These are phyloP conservation scores for Hyposmocoma kahamanoa DNA, from an alignment of 1,140 invertebrate species.

Conservation along the genomic window DNA sequence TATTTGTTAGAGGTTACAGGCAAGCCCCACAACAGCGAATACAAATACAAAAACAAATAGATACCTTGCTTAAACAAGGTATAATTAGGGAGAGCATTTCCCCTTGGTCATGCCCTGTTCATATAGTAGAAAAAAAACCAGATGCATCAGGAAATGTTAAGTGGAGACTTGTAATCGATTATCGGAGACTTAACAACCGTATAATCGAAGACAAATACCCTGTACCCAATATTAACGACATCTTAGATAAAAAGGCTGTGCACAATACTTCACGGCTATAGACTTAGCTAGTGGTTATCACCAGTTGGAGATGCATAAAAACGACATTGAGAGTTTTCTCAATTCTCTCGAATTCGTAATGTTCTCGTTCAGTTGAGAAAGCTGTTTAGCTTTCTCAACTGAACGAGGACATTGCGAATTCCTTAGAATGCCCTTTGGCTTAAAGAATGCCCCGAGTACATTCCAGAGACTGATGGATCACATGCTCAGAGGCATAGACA, in stretches of 20 bases:
- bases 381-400: too few species aligned
- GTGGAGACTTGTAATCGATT: constrained; percentile 8
- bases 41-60: too few species aligned
- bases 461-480: constrained; percentile 39
- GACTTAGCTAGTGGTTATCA: too few species aligned
- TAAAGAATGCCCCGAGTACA: constrained; percentile 22
- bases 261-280: too few species aligned
- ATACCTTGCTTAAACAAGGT: constrained; percentile 18
- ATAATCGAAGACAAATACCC: constrained; percentile 8
- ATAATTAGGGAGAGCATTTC: constrained; percentile 25
- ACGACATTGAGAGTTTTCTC: too few species aligned
- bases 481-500: too few species aligned
- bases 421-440: constrained; percentile 46
- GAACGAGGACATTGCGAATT: constrained; percentile 34
- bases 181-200: constrained; percentile 2
- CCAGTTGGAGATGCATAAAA: too few species aligned
- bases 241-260: too few species aligned
- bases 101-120: constrained; percentile 6
- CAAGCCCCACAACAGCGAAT: too few species aligned
- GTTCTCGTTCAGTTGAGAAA: too few species aligned
- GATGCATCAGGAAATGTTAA: background rate
- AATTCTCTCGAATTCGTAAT: too few species aligned
- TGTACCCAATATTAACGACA: constrained; percentile 7
- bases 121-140: constrained; percentile 7
- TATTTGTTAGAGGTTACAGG: too few species aligned